These are phyloP conservation scores for Callithrix jacchus DNA, from an alignment of 2,113 vertebrate species.

Conservation along the genomic window DNA sequence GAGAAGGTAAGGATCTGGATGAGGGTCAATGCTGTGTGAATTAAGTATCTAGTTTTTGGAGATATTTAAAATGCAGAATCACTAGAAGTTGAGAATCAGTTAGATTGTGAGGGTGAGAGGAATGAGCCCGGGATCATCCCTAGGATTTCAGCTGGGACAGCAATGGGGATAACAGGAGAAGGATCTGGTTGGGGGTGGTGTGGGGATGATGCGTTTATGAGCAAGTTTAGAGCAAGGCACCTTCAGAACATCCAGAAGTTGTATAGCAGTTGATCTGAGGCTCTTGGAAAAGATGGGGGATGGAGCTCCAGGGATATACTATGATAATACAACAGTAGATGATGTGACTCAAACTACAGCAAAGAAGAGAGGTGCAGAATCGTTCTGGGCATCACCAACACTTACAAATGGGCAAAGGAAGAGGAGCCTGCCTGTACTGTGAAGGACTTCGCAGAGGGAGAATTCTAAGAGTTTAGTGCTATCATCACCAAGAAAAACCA, in stretches of 20 bases:
- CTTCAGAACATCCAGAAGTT: neutral
- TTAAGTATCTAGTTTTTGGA: neutral
- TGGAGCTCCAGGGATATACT: neutral
- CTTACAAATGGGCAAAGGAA: neutral
- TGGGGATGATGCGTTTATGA: neutral
- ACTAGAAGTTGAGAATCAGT: neutral
- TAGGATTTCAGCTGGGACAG: neutral
- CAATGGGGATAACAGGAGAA: neutral
- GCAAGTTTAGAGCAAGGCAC: neutral
- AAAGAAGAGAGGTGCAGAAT: neutral
- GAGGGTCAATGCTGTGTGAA: neutral
- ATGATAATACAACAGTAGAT: accelerated
- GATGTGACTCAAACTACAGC: neutral
- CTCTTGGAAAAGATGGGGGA: neutral
- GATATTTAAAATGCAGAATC: neutral
- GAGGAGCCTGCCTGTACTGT: neutral
- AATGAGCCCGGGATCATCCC: neutral
- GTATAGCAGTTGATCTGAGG: neutral
- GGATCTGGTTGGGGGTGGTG: neutral
- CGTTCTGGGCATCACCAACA: neutral
- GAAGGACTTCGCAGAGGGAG: neutral
- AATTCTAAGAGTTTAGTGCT: neutral
- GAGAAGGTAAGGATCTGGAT: neutral
- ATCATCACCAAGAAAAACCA: neutral
- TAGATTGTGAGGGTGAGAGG: neutral